Percentiles rank a stretch among this genome's conserved stretches.
Conservation (phyloP, 2,888 invertebrate genomes). For the Halictus quadricinctus region DNA sequence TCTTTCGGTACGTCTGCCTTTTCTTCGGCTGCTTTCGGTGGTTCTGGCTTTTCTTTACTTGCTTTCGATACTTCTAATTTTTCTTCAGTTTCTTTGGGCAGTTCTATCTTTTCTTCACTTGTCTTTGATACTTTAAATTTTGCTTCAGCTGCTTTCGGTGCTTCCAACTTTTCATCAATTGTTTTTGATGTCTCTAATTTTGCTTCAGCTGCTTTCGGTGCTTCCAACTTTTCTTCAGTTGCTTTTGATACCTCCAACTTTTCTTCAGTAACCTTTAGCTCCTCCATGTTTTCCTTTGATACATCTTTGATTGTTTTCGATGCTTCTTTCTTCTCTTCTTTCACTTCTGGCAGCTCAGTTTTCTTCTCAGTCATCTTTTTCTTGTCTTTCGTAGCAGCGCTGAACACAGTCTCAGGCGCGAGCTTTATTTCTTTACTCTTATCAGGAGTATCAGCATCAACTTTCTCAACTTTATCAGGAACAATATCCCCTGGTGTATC, state of each 20-base stretch:
- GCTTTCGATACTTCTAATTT: background rate
- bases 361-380: background rate
- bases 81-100: background rate
- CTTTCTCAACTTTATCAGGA: background rate
- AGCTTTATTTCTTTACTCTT: slow-evolving; percentile 33
- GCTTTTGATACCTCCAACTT: background rate
- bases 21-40: too few species aligned
- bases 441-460: background rate
- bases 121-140: background rate
- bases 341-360: background rate
- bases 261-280: background rate
- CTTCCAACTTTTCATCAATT: background rate
- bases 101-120: too few species aligned
- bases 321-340: background rate
- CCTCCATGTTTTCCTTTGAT: background rate
- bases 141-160: background rate
- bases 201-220: background rate
- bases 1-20: background rate
- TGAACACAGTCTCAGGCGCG: slow-evolving; percentile 23
- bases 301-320: background rate
- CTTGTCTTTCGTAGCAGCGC: background rate
- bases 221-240: background rate
- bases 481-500: background rate
- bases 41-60: background rate
- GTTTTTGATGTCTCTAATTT: too few species aligned